phyloP scores from a whole-genome alignment of 1,140 invertebrate species.

The Drosophila grimshawi region DNA sequence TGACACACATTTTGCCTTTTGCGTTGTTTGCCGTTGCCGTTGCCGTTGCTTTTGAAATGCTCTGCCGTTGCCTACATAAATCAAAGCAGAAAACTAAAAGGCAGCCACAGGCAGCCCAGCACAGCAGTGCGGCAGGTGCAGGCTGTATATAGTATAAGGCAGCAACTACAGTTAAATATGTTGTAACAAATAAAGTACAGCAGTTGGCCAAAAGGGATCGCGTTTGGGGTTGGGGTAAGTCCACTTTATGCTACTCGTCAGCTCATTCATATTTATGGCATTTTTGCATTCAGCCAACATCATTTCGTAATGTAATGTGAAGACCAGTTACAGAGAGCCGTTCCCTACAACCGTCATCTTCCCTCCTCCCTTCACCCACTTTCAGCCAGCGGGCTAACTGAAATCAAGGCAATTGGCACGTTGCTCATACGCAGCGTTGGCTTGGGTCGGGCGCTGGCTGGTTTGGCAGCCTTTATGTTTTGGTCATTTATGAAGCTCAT shows the following conservation, averaged over 20 bases:
- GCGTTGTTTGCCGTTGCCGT: conserved; percentile 48
- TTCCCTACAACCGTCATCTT: not conserved
- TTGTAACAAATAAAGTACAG: conserved; percentile 82
- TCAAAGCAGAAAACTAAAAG: conserved; percentile 75
- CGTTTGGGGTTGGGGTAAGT: conserved; percentile 26
- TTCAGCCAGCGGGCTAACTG: conserved; percentile 24
- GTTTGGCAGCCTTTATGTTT: conserved; percentile 60
- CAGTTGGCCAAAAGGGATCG: conserved; percentile 54
- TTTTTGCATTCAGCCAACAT: conserved; percentile 80
- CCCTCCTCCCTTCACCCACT: not conserved
- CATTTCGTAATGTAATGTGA: conserved; percentile 80
- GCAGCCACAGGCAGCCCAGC: conserved; percentile 54
- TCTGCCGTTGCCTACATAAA: conserved; percentile 75
- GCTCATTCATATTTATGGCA: conserved; percentile 82
- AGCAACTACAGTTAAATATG: conserved; percentile 80
- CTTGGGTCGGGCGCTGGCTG: conserved; percentile 5
- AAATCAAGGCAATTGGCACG: conserved; percentile 79
- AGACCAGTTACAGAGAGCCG: conserved; percentile 59
- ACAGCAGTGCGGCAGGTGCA: conserved; percentile 21
- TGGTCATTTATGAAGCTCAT: conserved; percentile 81
- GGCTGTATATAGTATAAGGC: conserved; percentile 13
- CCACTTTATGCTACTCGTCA: conserved; percentile 60
- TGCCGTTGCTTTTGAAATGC: conserved; percentile 72
- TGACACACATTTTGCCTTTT: conserved; percentile 54
- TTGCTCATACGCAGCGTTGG: conserved; percentile 73